Evolutionary conservation across 2,797 vertebrate genomes (phyloP), one percentile per base, ranked within the genome.

Genomic region (Chaenodraco wilsoni): DNA sequence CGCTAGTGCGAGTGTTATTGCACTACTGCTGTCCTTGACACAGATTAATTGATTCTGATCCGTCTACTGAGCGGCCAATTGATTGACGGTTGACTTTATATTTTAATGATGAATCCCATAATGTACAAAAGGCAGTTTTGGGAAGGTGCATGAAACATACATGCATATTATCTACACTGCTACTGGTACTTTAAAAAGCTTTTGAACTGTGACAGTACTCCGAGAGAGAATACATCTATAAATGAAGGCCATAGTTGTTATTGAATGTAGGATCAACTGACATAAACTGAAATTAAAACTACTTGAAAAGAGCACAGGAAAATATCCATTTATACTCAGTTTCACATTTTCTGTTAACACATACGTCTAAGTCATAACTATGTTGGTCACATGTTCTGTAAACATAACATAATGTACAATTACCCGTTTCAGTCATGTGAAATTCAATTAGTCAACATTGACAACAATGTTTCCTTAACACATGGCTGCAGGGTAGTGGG

Each of bases 41-140:
- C 19, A 57, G 44, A 69, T 61, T 9, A 50, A 78, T 63, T 69
- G 57, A 75, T 81, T 82, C 31, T 52, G 19, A 48, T 69, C 55
- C 12, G n/a, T 67, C 65, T 76, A 70, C 48, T 31, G 41, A 48
- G 16, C 40, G 23, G 40, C 37, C 31, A 5, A 15, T 64, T 81
- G 61, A 82, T 62, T 69, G 69, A 61, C 69, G 37, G 16, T 43
- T 31, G 1, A 80, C 64, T 12, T 16, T 17, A 49, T 23, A 33
- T 57, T 68, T 44, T 15, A 48, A 50, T 41, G n/a, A 75, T 72
- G 16, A 55, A 52, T 43, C 21, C n/a, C 0, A 13, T 2, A 27
- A 27, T 56, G 70, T 33, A 51, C 14, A 49, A 66, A 65, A 43
- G 40, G 2, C 11, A 56, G 43, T 43, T 65, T 66, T 45, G 21